Evolutionary conservation across 2,888 invertebrate genomes (phyloP).

Genomic region (Flexamia atlantica): DNA sequence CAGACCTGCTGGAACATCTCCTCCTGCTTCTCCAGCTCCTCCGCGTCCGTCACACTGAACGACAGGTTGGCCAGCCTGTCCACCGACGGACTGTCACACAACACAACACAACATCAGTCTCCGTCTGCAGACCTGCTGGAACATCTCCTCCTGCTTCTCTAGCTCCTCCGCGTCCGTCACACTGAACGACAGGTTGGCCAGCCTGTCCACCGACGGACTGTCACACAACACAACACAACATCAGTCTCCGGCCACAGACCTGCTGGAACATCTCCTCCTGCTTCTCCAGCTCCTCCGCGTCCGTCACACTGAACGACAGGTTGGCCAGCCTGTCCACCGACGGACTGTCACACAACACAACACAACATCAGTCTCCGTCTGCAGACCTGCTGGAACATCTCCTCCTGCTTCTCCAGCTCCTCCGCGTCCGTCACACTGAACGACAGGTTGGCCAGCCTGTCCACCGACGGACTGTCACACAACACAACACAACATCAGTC

Average conservation of each 20-base stretch:
- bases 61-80: constrained; percentile 74
- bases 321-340: constrained; percentile 73
- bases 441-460: constrained; percentile 73
- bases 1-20: constrained; percentile 82
- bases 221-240: constrained; percentile 13
- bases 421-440: constrained; percentile 77
- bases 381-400: constrained; percentile 81
- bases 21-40: constrained; percentile 75
- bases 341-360: constrained; percentile 70
- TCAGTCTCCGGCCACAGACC: constrained; percentile 74
- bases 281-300: constrained; percentile 76
- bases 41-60: constrained; percentile 76
- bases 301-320: constrained; percentile 75
- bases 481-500: background rate
- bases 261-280: constrained; percentile 81
- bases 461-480: constrained; percentile 72
- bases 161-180: constrained; percentile 76
- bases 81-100: constrained; percentile 72
- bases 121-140: constrained; percentile 78
- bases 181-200: constrained; percentile 75
- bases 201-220: constrained; percentile 73
- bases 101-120: constrained; percentile 12
- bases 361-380: constrained; percentile 67
- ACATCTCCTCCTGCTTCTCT: constrained; percentile 77
- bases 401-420: constrained; percentile 75